phyloP scores from a whole-genome alignment of 2,797 vertebrate genomes.

The Acanthurus tractus region DNA sequence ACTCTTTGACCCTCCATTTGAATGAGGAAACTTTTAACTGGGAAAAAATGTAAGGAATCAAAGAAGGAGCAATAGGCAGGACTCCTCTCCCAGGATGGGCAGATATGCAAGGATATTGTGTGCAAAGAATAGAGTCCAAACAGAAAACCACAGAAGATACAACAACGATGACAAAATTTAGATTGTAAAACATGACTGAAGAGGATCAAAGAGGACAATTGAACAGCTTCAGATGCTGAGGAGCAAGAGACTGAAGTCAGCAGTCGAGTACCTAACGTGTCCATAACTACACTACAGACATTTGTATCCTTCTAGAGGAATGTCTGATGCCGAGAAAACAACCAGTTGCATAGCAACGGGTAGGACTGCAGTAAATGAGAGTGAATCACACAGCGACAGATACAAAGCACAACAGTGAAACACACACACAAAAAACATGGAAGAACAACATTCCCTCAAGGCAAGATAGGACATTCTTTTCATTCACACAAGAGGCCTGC shows the following conservation, averaged over 20 bases:
- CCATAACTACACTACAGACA: conserved; percentile 62
- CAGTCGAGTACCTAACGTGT: conserved; percentile 60
- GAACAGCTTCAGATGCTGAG: too few relatives aligned
- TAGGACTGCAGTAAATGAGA: conserved; percentile 66
- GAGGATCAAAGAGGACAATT: too few relatives aligned
- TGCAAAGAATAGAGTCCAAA: too few relatives aligned
- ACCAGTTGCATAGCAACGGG: conserved; percentile 83
- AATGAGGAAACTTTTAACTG: too few relatives aligned
- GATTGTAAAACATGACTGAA: too few relatives aligned
- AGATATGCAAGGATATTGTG: too few relatives aligned
- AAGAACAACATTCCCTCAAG: conserved; percentile 69
- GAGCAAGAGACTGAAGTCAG: conserved; percentile 5
- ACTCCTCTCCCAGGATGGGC: too few relatives aligned
- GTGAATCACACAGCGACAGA: conserved; percentile 64
- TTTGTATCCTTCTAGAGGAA: conserved; percentile 66
- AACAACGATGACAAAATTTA: too few relatives aligned
- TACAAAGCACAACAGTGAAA: conserved; percentile 65
- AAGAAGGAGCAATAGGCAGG: too few relatives aligned
- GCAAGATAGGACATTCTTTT: conserved; percentile 77
- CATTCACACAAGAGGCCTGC: conserved; percentile 73
- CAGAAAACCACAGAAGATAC: too few relatives aligned
- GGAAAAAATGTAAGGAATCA: too few relatives aligned
- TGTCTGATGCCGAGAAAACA: conserved; percentile 70
- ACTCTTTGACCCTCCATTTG: too few relatives aligned
- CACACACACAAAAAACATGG: conserved; percentile 43